These are phyloP conservation scores for Geophilus truncorum DNA, from an alignment of 2,888 invertebrate species.

Conservation along the genomic window DNA sequence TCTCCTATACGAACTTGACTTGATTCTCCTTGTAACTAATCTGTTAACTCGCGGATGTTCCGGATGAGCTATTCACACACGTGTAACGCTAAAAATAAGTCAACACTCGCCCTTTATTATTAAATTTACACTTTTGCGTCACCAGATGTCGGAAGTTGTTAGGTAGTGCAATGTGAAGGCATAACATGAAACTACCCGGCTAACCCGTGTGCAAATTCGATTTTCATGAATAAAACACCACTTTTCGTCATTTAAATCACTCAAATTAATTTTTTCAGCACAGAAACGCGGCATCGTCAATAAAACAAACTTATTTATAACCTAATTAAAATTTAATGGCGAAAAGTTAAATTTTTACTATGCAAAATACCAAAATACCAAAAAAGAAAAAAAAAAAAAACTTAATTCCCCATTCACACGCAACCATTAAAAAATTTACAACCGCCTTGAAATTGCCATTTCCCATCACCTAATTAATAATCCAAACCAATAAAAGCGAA, in stretches of 20 bases:
- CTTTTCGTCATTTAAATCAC: background rate
- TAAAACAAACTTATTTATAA: background rate
- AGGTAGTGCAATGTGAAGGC: background rate
- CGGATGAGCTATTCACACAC: background rate
- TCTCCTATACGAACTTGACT: too few species aligned
- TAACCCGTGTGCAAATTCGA: too few species aligned
- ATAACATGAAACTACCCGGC: background rate
- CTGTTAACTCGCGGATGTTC: background rate
- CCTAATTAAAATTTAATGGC: background rate
- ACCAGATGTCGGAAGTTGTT: slow-evolving; percentile 17
- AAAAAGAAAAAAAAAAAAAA: background rate
- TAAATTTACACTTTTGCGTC: background rate
- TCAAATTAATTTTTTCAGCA: too few species aligned
- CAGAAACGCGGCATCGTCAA: background rate
- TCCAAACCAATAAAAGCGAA: background rate
- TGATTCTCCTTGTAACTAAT: background rate
- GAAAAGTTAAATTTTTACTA: background rate
- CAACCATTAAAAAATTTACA: background rate
- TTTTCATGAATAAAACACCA: too few species aligned
- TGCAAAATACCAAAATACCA: background rate
- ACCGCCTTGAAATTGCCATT: background rate
- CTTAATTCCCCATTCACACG: background rate
- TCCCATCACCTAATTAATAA: slow-evolving; percentile 12
- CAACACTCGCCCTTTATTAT: background rate
- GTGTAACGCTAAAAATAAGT: background rate